phyloP scores from a whole-genome alignment of 2,888 invertebrate genomes.

The Aspidiotus rigidus region DNA sequence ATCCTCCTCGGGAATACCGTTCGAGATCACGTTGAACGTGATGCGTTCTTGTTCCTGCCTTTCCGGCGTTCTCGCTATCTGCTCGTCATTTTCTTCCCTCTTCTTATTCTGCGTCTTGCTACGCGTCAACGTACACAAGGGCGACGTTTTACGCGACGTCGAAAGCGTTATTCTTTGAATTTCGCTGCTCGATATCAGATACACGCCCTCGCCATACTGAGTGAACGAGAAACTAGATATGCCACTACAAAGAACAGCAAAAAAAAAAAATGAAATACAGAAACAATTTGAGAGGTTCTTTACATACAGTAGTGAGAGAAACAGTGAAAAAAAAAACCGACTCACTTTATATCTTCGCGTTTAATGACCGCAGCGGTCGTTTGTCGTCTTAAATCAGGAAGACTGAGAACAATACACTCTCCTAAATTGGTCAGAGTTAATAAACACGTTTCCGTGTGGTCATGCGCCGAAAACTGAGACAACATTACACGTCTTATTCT shows the following conservation, averaged over 20 bases:
- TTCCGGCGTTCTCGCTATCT: conserved; percentile 9
- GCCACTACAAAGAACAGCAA: conserved; percentile 55
- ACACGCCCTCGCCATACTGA: conserved; percentile 81
- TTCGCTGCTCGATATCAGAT: conserved; percentile 87
- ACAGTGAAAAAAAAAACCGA: conserved; percentile 37
- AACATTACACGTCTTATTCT: conserved; percentile 80
- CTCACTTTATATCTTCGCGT: conserved; percentile 89
- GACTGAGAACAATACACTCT: conserved; percentile 74
- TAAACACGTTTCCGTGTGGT: conserved; percentile 77
- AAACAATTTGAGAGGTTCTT: no score
- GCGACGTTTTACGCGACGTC: conserved; percentile 56
- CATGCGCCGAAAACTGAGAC: conserved; percentile 63
- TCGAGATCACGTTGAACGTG: conserved; percentile 22
- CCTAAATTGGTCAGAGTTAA: conserved; percentile 89
- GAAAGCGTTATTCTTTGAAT: conserved; percentile 78
- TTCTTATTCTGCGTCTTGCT: background rate
- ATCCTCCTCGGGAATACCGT: conserved; percentile 35
- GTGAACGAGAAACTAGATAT: conserved; percentile 90
- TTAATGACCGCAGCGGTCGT: conserved; percentile 80
- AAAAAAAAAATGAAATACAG: background rate
- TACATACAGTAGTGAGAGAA: no score
- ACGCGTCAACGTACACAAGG: conserved; percentile 55
- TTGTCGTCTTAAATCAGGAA: conserved; percentile 81
- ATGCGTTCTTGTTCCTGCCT: conserved; percentile 16
- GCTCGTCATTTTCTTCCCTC: conserved; percentile 5